Base-by-base conservation (phyloP, 2,797 vertebrate genomes). In the Lacerta viridis region DNA sequence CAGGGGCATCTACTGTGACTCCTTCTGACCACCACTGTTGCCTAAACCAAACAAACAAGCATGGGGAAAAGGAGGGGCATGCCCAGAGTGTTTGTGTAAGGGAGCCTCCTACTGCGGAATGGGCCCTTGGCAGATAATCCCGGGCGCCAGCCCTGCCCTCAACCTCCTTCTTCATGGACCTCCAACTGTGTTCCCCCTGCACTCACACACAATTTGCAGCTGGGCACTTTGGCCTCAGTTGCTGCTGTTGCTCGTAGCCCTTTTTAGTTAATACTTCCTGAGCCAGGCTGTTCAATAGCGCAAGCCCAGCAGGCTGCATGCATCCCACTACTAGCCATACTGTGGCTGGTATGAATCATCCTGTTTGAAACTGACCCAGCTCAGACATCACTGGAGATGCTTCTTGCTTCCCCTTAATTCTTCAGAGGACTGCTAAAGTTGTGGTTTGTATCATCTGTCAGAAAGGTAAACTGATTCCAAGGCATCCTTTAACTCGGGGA, bases 391-490 rank as follows among this genome's bases (percentile, higher is more conserved):
- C 55, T 33, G 59, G 55, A 90, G 43, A 79, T 5, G 2, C 74
- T 36, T 1, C 41, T 36, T 23, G 43, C 59, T 69, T 23, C 46
- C 61, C 78, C 77, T 29, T 39, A 50, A 27, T 68, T 80, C 78
- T 55, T 86, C 41, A 13, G 61, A 61, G 86, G 55, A 76, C 69
- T 43, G 61, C 71, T 69, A 41, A 75, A 80, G 55, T 10, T 59
- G 85, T 50, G 36, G 82, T 87, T 59, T 76, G 69, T 87, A 78
- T 87, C 23, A 3, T 50, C 61, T 80, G 83, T 69, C 82, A 69
- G n/a, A 43, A 78, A 64, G 71, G 55, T 29, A 87, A 87, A 87
- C 82, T 59, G 76, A 90, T 81, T 20, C 55, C 25, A 39, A 59
- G 33, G 33, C 59, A 75, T 79, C 68, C 39, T 84, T 55, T 68